Base-by-base conservation (phyloP, 1,140 invertebrate genomes). In the Pseudomyrmex pallidus region DNA sequence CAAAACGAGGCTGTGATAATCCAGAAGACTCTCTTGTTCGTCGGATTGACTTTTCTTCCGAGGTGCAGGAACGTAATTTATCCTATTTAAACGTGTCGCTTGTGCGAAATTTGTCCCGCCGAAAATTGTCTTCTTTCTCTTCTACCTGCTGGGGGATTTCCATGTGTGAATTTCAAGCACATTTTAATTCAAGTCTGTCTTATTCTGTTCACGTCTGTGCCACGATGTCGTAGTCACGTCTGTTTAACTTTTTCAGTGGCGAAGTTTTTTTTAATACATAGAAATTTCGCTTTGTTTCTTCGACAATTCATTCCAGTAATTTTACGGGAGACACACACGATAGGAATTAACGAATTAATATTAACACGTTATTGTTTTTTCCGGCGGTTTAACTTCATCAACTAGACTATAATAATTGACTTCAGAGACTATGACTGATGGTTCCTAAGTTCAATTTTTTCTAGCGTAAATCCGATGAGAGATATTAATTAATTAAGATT, bases 1-100 rank as follows among this genome's bases (percentile, higher is more conserved):
- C 48, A 61, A 84, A 89, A 85, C 87, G 67, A 89, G 73, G 82
- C 87, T 89, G 87, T 89, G 87, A 89, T 87, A 89, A 77, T 87
- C 46, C 61, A 83, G 56, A 89, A 89, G 85, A 89, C 87, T 89
- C 82, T 82, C 73, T 67, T 82, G 76, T 72, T 15, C 74, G n/a
- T 85, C 83, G 52, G 25, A 70, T 22, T 59, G 73, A 80, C 74
- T 70, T 85, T 61, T 85, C 57, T 83, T 74, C 73, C 66, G 50
- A 82, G 62, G 67, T 63, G 70, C 77, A 72, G 66, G 66, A 66
- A 72, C 56, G 64, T 59, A 84, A 57, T 80, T 63, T 70, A 80
- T 67, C 68, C 68, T 82, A 35, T 35, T 82, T 82, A 61, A 74
- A 83, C 52, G 52, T 83, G 61, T 72, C 76, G 76, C 76, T 80